phyloP scores from a whole-genome alignment of 2,113 vertebrate genomes.

The Pao palembangensis region DNA sequence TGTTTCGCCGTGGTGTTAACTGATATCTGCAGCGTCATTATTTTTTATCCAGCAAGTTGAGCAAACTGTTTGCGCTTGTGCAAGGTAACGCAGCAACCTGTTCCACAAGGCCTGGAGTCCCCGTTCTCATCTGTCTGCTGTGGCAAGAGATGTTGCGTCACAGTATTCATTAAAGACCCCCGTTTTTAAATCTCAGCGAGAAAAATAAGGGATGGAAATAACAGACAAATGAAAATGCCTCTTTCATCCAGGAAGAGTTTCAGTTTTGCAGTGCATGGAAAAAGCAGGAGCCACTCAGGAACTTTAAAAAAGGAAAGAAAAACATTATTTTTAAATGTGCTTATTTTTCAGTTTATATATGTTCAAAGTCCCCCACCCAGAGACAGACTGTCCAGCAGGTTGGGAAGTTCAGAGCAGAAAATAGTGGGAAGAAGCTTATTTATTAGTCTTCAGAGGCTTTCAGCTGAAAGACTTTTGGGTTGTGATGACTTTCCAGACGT shows the following conservation, averaged over 20 bases:
- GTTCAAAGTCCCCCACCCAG: conserved; percentile 9
- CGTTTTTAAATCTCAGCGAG: conserved; percentile 35
- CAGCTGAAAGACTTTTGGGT: conserved; percentile 9
- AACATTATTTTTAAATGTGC: conserved; percentile 1
- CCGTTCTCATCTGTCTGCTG: conserved; percentile 48
- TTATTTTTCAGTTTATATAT: conserved; percentile 13
- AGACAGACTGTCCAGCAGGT: conserved; percentile 18
- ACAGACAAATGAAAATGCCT: conserved; percentile 11
- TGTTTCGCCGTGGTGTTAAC: too few species aligned
- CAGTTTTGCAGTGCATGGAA: conserved; percentile 13
- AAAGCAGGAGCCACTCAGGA: neutral
- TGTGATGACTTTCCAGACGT: conserved; percentile 7
- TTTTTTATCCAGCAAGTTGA: conserved; percentile 23
- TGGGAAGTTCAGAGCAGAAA: conserved; percentile 32
- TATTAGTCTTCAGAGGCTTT: conserved; percentile 11
- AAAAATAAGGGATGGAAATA: conserved; percentile 22
- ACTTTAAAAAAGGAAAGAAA: conserved; percentile 8
- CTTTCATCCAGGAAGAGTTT: conserved; percentile 28
- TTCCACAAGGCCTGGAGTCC: conserved; percentile 38
- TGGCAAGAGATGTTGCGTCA: conserved; percentile 33
- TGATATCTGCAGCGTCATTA: too few species aligned
- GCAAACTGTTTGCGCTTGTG: conserved; percentile 4
- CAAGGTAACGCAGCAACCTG: conserved; percentile 10
- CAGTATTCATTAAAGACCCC: conserved; percentile 23
- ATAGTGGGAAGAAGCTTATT: conserved; percentile 15